Evolutionary conservation across 2,797 vertebrate species (phyloP), one percentile per base, ranked within the genome.

Genomic region (Pyrocephalus nanus): DNA sequence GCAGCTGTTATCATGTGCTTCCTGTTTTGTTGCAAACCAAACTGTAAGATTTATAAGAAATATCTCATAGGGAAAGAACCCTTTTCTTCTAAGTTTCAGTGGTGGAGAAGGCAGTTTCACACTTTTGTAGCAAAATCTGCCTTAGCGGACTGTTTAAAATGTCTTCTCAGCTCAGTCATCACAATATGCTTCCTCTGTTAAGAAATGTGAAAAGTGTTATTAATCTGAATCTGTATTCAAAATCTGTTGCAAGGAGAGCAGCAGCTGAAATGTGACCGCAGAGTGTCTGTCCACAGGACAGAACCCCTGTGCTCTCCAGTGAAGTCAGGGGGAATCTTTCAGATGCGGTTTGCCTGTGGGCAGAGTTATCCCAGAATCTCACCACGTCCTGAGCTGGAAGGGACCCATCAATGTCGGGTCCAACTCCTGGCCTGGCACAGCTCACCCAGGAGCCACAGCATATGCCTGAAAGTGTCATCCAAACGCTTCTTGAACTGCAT

Each of bases 181-280:
- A 5, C 43, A 11, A 7, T 4, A 1, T 3, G 23, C 5, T 38
- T 19, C 45, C 45, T 16, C 65, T 5, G 11, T 8, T 26, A 9
- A 29, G 32, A 19, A 15, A 42, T 7, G 12, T 5, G 34, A 7
- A 8, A 29, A 17, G 36, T 0, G 9, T 26, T 34, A 7, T 6
- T 38, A 12, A 36, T 8, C 60, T 12, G 43, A 36, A 40, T 11
- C 6, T 4, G 29, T 3, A 34, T 22, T 55, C 13, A 30, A 14
- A 19, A 48, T 26, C 8, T 21, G 6, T 0, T 8, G 53, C 18
- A 9, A 9, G 20, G 16, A 5, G 3, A 22, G 26, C 1, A 16
- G 15, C 1, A 18, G 12, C 0, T 5, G 45, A 14, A 29, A 12
- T 0, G 30, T 7, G 32, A 13, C 8, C 6, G 11, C 62, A 45